Percentiles rank a stretch among this genome's conserved stretches.
Conservation (phyloP, 30 jellyfish, hydroid and myxozoan genomes). For the Chrysaora quinquecirrha region DNA sequence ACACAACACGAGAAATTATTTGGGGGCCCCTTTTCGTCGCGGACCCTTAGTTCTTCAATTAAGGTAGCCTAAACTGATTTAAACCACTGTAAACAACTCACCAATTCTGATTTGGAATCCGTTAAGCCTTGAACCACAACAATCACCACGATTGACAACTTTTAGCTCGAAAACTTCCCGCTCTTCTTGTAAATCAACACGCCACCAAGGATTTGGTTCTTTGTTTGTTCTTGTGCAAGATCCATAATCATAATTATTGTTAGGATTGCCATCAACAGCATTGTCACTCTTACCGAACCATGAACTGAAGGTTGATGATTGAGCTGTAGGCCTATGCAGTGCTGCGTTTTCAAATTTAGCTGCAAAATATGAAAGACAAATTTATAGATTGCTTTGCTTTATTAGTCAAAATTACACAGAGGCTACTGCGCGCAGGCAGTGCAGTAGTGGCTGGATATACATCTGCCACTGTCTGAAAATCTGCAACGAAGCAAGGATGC, state of each 20-base stretch:
- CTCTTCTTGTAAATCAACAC: constrained; percentile 27
- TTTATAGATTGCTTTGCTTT: too few relatives aligned
- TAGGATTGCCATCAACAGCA: constrained; percentile 37
- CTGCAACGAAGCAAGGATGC: too few relatives aligned
- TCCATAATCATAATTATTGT: background rate
- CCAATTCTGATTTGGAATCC: constrained; percentile 44
- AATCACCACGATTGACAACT: constrained; percentile 20
- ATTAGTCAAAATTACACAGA: too few relatives aligned
- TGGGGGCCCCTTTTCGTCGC: too few relatives aligned
- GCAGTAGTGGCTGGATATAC: too few relatives aligned
- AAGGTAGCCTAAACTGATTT: too few relatives aligned
- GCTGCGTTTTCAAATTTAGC: constrained; percentile 31
- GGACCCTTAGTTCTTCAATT: too few relatives aligned
- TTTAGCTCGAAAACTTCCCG: constrained; percentile 22
- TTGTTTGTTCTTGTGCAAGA: constrained; percentile 26
- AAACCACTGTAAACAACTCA: too few relatives aligned
- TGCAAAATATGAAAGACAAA: background rate
- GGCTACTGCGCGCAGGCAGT: too few relatives aligned
- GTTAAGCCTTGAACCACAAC: constrained; percentile 12
- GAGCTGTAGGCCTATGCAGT: constrained; percentile 9
- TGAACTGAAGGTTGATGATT: constrained; percentile 22
- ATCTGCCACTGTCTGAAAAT: too few relatives aligned
- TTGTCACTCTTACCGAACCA: constrained; percentile 18
- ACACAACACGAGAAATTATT: too few relatives aligned
- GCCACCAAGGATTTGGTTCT: constrained; percentile 43